Evolutionary conservation across 2,797 vertebrate genomes (phyloP), one percentile per base, ranked within the genome.

Genomic region (Epinephelus coioides): DNA sequence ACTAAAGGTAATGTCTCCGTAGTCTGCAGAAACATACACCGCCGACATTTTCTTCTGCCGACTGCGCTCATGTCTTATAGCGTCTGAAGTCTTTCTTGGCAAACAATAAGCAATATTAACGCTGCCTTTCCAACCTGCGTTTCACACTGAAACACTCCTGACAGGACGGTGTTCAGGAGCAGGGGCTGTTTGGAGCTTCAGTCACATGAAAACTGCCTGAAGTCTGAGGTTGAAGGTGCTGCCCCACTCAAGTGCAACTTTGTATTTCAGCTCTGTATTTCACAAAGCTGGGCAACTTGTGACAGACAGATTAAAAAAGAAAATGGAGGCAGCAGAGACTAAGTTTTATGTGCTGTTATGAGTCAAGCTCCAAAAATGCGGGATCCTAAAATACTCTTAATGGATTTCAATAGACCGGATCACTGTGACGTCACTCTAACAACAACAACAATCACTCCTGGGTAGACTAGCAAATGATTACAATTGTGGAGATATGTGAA

Each of bases 181-280:
- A 19, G 30, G 4, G 21, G 60, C 34, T 51, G 53, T 46, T 47
- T 73, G n/a, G 61, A 56, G 43, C 14, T 19, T 68, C 67, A 69
- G 56, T 49, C 54, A 34, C 6, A 7, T 7, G 30, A 34, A 34
- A 34, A 8, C 34, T 34, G 6, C 8, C 34, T 34, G 34, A 34
- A 8, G 34, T 34, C 7, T 8, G 34, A 34, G 7, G 34, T 34
- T 34, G 6, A 34, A 34, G 34, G 34, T 1, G 5, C 27, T 30
- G 27, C 34, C 34, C 34, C 34, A 10, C 11, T 11, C 11, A 43
- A 43, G 9, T 43, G 9, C 11, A 43, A 49, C 11, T 46, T 19
- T 34, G 27, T 38, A 3, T 23, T 40, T 2, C 4, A 5, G n/a
- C 49, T 38, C 51, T 12, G 27, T 50, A 15, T 27, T 34, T 30